These are phyloP conservation scores for Petrolisthes cinctipes DNA, from an alignment of 2,888 invertebrate species.

Conservation along the genomic window DNA sequence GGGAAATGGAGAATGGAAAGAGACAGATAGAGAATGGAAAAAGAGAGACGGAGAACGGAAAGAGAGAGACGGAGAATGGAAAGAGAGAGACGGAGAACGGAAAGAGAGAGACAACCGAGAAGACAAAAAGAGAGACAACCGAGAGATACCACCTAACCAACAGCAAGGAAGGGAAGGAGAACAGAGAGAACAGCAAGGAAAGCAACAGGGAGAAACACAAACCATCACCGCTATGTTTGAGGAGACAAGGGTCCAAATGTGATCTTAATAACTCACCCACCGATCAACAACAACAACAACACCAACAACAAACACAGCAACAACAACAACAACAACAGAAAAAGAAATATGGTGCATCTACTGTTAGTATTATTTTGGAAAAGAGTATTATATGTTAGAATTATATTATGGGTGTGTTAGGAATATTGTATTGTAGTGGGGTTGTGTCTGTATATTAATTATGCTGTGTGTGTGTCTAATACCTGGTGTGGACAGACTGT, in stretches of 20 bases:
- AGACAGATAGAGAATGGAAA: conserved; percentile 7
- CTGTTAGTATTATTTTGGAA: conserved; percentile 47
- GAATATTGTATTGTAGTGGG: no score
- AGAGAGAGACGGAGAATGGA: conserved; percentile 18
- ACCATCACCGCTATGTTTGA: conserved; percentile 37
- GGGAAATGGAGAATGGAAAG: conserved; percentile 28
- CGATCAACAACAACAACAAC: conserved; percentile 21
- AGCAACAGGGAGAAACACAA: neutral
- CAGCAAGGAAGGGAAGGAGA: conserved; percentile 16
- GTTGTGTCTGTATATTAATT: no score
- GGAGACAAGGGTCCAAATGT: conserved; percentile 41
- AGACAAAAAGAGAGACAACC: neutral
- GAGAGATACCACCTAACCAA: conserved; percentile 23
- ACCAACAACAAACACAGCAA: no score
- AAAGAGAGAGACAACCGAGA: conserved; percentile 27
- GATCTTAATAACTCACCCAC: conserved; percentile 27
- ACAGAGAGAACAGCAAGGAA: conserved; percentile 20
- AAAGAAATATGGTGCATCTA: conserved; percentile 33
- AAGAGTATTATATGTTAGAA: conserved; percentile 48
- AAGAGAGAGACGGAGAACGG: conserved; percentile 13
- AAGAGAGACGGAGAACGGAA: conserved; percentile 19
- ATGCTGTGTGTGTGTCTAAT: no score
- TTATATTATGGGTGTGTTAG: no score
- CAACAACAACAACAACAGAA: no score
- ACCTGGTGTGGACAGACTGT: no score